Percentiles rank a stretch among this genome's conserved stretches.
Conservation (phyloP, 2,888 invertebrate species). For the Lottia scabra region DNA sequence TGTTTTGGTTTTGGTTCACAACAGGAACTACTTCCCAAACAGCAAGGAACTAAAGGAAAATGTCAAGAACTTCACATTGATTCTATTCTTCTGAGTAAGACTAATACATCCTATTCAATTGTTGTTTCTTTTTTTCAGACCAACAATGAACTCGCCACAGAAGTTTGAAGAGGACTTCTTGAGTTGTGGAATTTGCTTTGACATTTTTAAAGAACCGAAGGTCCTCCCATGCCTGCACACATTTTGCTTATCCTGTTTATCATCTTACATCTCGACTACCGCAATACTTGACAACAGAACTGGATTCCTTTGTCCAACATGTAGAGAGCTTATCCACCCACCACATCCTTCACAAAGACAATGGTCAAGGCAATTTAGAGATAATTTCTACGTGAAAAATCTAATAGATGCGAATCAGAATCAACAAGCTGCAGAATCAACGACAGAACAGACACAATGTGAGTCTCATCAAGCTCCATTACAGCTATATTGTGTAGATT, state of each 20-base stretch:
- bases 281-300: not conserved
- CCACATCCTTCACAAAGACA: not conserved
- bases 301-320: conserved; percentile 11
- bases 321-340: not conserved
- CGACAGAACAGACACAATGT: not conserved
- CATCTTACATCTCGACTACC: not conserved
- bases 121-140: too few relatives aligned
- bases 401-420: not conserved
- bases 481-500: not conserved
- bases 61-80: too few relatives aligned
- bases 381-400: conserved; percentile 11
- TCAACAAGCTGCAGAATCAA: not conserved
- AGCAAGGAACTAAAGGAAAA: too few relatives aligned
- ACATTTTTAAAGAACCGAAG: conserved; percentile 6
- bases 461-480: not conserved
- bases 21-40: too few relatives aligned
- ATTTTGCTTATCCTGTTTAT: conserved; percentile 2
- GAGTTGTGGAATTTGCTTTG: conserved; percentile 8
- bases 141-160: not conserved
- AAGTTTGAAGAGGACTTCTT: conserved; percentile 6
- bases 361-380: conserved; percentile 6
- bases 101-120: too few relatives aligned
- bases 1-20: too few relatives aligned
- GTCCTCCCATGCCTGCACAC: conserved; percentile 12
- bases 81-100: too few relatives aligned